A percentile compares a stretch with the other conserved stretches of the same genome.
phyloP scores from a whole-genome alignment of 2,113 vertebrate species.

The Columba livia region DNA sequence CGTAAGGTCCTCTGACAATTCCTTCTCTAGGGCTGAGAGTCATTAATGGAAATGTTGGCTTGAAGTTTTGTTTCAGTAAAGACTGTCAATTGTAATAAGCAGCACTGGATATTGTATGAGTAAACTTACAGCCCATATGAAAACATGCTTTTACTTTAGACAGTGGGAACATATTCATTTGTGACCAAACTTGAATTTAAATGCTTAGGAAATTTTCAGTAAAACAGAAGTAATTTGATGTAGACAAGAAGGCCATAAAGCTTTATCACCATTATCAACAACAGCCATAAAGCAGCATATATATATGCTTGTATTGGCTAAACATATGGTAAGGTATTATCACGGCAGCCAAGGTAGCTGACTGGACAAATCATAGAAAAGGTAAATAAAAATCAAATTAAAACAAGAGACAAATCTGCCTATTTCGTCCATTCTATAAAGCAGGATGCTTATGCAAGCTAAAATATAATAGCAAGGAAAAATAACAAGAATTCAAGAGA shows the following conservation, averaged over 20 bases:
- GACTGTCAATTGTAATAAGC: background rate
- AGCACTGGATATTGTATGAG: background rate
- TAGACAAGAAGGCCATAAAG: background rate
- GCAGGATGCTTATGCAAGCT: conserved; percentile 49
- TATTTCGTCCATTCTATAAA: conserved; percentile 43
- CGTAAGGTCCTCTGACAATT: background rate
- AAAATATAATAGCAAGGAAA: conserved; percentile 56
- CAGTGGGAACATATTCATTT: background rate
- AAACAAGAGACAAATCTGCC: conserved; percentile 1
- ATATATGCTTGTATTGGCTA: background rate
- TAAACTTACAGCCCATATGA: background rate
- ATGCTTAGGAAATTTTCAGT: background rate
- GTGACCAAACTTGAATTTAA: background rate
- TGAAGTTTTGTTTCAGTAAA: background rate
- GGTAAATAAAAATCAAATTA: conserved; percentile 14
- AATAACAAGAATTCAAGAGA: conserved; percentile 70
- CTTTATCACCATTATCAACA: background rate
- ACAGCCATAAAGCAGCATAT: background rate
- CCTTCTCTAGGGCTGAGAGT: background rate
- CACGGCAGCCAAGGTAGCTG: background rate
- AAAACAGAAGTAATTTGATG: background rate
- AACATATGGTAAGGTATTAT: background rate
- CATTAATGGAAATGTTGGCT: background rate
- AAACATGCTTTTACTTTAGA: background rate
- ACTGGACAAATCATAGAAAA: background rate